Evolutionary conservation across 2,113 vertebrate genomes (phyloP), one percentile per base, ranked within the genome.

Genomic region (Emydocephalus ijimae): DNA sequence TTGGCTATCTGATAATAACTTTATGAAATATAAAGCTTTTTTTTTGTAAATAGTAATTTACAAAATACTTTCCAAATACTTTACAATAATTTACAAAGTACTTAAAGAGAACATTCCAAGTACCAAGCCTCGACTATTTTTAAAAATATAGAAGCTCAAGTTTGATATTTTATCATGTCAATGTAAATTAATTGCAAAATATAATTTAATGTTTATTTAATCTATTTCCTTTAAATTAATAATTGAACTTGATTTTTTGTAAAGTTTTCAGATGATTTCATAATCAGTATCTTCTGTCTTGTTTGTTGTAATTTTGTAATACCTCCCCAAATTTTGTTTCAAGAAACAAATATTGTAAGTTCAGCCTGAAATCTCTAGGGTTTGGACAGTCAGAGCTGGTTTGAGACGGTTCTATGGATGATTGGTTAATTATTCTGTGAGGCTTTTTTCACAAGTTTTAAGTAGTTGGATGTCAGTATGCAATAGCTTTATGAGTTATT

Each of bases 191-290:
- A 96, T 94, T 81, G 74, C 18, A 43, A 81, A 43, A 43, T 39
- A 81, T 81, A 81, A 81, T 43, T 43, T 81, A 81, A 81, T 81
- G 96, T 97, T 97, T 98, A 98, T 98, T 98, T 98, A 97, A 98
- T 96, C 92, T 96, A 95, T 97, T 90, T 97, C 96, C 93, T 97
- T 98, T 91, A 96, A 95, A 98, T 97, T 97, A 97, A 98, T 97
- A 0, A 95, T 55, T 94, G 29, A 89, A 69, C 50, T n/a, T 91
- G 93, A 57, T 89, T 74, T 91, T 91, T 88, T 52, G 34, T 54
- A 9, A n/a, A 43, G 2, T 87, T 90, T 43, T 81, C 18, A 43
- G 4, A 81, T 81, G 18, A 39, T 81, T 52, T 92, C n/a, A 18
- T 24, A 52, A 61, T n/a, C 24, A 9, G 24, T 21, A 43, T n/a